Percentiles rank a stretch among this genome's conserved stretches.
Evolutionary conservation across 2,113 vertebrate species (phyloP).

Genomic region (Lanius collurio): DNA sequence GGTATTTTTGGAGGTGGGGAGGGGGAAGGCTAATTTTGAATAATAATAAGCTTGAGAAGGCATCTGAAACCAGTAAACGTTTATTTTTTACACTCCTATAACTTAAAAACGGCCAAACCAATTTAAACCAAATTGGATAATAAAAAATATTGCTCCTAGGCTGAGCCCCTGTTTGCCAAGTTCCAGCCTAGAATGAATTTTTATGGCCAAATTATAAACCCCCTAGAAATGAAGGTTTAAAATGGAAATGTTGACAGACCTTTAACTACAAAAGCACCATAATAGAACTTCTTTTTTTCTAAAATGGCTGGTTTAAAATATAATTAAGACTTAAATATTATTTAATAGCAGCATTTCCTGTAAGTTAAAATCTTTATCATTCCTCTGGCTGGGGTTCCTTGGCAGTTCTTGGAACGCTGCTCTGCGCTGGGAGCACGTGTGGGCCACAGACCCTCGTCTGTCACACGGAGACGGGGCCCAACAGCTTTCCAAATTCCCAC

Average conservation of each 20-base stretch:
- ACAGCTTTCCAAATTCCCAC: neutral
- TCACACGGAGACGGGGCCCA: neutral
- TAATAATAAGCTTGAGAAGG: slow-evolving; percentile 45
- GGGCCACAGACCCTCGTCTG: neutral
- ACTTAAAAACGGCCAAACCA: slow-evolving; percentile 66
- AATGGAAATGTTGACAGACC: slow-evolving; percentile 67
- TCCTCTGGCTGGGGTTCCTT: slow-evolving; percentile 17
- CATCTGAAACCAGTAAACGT: slow-evolving; percentile 64
- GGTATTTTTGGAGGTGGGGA: slow-evolving; percentile 8
- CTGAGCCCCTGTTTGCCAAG: slow-evolving; percentile 52
- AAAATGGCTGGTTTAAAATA: slow-evolving; percentile 59
- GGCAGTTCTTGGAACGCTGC: neutral
- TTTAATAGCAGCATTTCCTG: slow-evolving; percentile 67
- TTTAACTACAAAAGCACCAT: slow-evolving; percentile 64
- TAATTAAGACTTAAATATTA: slow-evolving; percentile 65
- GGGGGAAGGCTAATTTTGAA: slow-evolving; percentile 44
- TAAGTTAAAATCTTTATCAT: slow-evolving; percentile 39
- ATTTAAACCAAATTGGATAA: slow-evolving; percentile 70
- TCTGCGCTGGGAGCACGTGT: neutral
- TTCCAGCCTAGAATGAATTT: slow-evolving; percentile 69
- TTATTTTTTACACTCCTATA: slow-evolving; percentile 68
- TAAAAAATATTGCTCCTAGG: slow-evolving; percentile 69
- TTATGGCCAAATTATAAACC: slow-evolving; percentile 68
- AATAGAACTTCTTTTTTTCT: slow-evolving; percentile 13
- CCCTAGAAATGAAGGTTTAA: slow-evolving; percentile 63